Conservation (phyloP, 2,797 vertebrate genomes). For the Hyperoplus lanceolatus region DNA sequence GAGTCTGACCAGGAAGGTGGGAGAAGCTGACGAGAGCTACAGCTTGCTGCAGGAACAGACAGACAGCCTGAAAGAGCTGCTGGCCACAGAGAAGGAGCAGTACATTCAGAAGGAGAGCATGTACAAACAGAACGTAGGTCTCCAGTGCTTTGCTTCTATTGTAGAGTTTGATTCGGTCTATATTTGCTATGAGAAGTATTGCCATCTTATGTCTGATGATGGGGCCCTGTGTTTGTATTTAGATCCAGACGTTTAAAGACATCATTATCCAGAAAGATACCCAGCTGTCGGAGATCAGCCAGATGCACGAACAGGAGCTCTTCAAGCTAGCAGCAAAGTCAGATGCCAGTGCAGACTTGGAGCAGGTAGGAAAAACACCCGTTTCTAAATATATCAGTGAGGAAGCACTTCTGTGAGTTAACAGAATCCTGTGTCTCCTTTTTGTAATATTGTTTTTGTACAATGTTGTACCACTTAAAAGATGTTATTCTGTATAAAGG, state of each 20-base stretch:
- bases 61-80: constrained; percentile 84
- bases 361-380: constrained; percentile 85
- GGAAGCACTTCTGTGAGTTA: neutral
- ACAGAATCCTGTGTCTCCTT: neutral
- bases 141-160: neutral
- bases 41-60: constrained; percentile 90
- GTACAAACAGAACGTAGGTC: constrained; percentile 89
- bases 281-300: constrained; percentile 83
- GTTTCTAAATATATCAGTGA: neutral
- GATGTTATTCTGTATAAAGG: neutral
- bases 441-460: neutral
- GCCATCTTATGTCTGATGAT: neutral
- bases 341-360: constrained; percentile 91
- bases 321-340: constrained; percentile 92
- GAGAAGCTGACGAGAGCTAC: constrained; percentile 90
- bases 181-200: neutral
- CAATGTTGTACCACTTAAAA: neutral
- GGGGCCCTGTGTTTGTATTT: constrained; percentile 36
- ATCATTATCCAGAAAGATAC: constrained; percentile 91
- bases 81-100: constrained; percentile 85
- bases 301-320: constrained; percentile 92
- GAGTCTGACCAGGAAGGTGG: constrained; percentile 91
- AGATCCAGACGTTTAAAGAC: constrained; percentile 90
- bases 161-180: neutral
- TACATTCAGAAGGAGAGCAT: constrained; percentile 90